Conservation (phyloP, 2,113 vertebrate species). For the Pandion haliaetus region DNA sequence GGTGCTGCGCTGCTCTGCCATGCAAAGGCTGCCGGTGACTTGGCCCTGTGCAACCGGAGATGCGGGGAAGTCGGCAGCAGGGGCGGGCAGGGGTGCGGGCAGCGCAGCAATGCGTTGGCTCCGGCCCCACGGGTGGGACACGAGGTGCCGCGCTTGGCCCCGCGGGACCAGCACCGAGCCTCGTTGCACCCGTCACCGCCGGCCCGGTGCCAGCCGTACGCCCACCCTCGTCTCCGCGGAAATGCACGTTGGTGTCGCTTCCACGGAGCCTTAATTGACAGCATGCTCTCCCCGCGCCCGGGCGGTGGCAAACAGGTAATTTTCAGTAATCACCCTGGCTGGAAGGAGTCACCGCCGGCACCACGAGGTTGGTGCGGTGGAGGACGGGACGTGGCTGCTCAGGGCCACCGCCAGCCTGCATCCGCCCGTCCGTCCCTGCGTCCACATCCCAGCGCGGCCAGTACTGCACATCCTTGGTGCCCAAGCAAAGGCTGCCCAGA, state of each 20-base stretch:
- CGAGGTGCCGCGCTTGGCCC: fast-evolving
- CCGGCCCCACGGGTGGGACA: background rate
- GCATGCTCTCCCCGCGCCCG: background rate
- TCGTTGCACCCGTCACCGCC: fast-evolving
- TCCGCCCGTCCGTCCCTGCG: background rate
- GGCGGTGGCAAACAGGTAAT: slow-evolving; percentile 15
- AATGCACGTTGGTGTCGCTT: background rate
- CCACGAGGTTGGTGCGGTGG: fast-evolving
- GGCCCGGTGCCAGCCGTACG: background rate
- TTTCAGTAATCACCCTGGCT: background rate
- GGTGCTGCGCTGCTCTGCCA: background rate
- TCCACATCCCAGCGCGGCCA: background rate
- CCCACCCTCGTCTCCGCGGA: background rate
- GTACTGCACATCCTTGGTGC: fast-evolving
- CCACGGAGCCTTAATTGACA: background rate
- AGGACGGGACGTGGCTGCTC: fast-evolving
- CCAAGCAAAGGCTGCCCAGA: background rate
- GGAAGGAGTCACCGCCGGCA: background rate
- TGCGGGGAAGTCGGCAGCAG: fast-evolving
- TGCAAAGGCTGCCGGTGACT: fast-evolving
- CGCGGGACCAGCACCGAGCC: fast-evolving
- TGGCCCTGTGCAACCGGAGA: fast-evolving
- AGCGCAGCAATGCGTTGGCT: fast-evolving
- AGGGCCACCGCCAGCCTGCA: background rate
- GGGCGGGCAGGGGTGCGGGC: background rate